Percentiles rank a stretch among this genome's conserved stretches.
These are phyloP conservation scores for Bursaphelenchus mucronatus DNA, from an alignment of 1,140 invertebrate species.

Conservation along the genomic window DNA sequence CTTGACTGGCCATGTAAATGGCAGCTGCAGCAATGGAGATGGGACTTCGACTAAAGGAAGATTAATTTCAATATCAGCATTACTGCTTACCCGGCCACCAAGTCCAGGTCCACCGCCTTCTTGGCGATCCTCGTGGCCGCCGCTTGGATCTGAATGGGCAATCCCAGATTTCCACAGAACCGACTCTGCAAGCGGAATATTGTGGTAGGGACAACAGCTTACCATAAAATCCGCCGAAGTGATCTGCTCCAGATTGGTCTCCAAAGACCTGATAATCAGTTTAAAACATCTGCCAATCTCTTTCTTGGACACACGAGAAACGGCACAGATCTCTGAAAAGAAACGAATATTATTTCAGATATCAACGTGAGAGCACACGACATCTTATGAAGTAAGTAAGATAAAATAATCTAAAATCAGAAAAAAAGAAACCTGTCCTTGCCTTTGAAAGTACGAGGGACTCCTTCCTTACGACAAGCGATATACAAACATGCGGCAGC, in stretches of 20 bases:
- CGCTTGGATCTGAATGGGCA: constrained; percentile 85
- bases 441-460: constrained; percentile 94
- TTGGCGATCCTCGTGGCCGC: constrained; percentile 93
- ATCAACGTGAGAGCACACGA: neutral
- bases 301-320: constrained; percentile 97
- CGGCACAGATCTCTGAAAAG: constrained; percentile 83
- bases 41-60: constrained; percentile 74
- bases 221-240: constrained; percentile 95
- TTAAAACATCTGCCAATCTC: constrained; percentile 97
- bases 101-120: constrained; percentile 91
- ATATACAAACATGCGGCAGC: constrained; percentile 98
- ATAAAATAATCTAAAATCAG: constrained; percentile 20
- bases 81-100: constrained; percentile 76
- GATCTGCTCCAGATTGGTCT: constrained; percentile 91
- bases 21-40: constrained; percentile 98
- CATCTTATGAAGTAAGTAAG: constrained; percentile 21
- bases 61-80: constrained; percentile 13
- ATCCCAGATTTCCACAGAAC: constrained; percentile 68
- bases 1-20: constrained; percentile 92
- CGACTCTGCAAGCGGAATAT: constrained; percentile 63
- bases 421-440: constrained; percentile 27
- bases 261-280: constrained; percentile 80
- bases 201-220: constrained; percentile 22
- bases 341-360: constrained; percentile 21
- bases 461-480: constrained; percentile 94